These are phyloP conservation scores for Agonopterix subpropinquella DNA, from an alignment of 2,888 invertebrate species.

Conservation along the genomic window DNA sequence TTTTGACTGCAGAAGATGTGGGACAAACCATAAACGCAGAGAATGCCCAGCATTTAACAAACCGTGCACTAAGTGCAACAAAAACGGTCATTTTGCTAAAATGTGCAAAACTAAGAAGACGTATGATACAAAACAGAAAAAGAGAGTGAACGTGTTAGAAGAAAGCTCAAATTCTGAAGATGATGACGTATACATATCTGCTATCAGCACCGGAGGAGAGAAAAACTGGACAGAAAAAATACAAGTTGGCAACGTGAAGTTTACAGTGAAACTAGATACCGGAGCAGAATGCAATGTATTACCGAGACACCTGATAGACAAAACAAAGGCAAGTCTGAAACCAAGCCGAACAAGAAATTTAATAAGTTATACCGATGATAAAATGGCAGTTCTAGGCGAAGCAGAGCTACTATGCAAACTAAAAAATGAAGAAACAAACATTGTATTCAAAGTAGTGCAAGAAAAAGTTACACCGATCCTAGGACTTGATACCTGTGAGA, in stretches of 20 bases:
- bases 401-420: conserved; percentile 1
- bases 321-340: conserved; percentile 4
- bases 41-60: no score
- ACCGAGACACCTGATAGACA: no score
- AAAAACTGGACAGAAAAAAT: no score
- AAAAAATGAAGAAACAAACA: conserved; percentile 3
- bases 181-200: no score
- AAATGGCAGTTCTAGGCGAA: background rate
- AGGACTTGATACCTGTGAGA: no score
- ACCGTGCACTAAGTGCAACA: conserved; percentile 7
- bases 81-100: conserved; percentile 4
- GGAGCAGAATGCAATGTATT: no score
- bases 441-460: conserved; percentile 4
- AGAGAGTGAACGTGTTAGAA: conserved; percentile 5
- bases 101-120: conserved; percentile 3
- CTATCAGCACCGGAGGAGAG: no score
- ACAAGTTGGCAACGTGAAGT: no score
- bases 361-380: conserved; percentile 8
- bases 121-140: conserved; percentile 6
- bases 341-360: conserved; percentile 12
- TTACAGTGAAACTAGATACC: no score
- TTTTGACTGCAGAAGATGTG: no score
- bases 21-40: no score
- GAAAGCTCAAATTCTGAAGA: no score
- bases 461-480: conserved; percentile 11